Conservation (phyloP, 2,888 invertebrate genomes). For the Drosophila barbarae region DNA sequence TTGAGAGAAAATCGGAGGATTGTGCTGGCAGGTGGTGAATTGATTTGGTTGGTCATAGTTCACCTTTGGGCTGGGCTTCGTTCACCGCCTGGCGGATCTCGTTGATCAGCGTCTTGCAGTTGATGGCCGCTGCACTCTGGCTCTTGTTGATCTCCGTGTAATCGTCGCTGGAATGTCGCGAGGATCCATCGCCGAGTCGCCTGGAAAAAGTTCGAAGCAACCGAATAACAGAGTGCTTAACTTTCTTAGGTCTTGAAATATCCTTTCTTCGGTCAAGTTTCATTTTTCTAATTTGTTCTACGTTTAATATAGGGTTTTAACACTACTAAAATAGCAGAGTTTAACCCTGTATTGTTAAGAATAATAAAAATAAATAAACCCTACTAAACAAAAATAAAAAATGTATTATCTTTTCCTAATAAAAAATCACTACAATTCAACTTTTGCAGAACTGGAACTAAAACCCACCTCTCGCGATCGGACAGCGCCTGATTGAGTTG, state of each 20-base stretch:
- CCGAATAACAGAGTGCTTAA: constrained; percentile 48
- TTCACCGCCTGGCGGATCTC: constrained; percentile 93
- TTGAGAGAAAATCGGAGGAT: constrained; percentile 26
- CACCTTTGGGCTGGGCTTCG: constrained; percentile 93
- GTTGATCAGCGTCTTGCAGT: constrained; percentile 90
- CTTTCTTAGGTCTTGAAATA: neutral
- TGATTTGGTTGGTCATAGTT: constrained; percentile 51
- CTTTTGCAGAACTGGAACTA: neutral
- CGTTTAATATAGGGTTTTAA: neutral
- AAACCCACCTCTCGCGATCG: constrained; percentile 87
- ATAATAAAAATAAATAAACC: neutral
- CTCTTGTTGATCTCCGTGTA: constrained; percentile 83
- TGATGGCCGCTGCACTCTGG: constrained; percentile 85
- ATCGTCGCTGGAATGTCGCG: constrained; percentile 83
- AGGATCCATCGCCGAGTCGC: constrained; percentile 80
- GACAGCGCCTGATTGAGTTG: constrained; percentile 92
- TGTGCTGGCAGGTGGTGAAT: constrained; percentile 39
- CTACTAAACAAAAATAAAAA: neutral
- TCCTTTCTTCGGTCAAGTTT: neutral
- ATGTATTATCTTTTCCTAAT: neutral
- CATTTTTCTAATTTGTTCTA: neutral
- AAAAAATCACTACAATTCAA: neutral
- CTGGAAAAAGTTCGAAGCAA: constrained; percentile 61
- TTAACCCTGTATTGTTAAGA: neutral
- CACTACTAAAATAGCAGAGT: neutral